These are phyloP conservation scores for Leptoclinus maculatus DNA, from an alignment of 2,797 vertebrate genomes.

Conservation along the genomic window DNA sequence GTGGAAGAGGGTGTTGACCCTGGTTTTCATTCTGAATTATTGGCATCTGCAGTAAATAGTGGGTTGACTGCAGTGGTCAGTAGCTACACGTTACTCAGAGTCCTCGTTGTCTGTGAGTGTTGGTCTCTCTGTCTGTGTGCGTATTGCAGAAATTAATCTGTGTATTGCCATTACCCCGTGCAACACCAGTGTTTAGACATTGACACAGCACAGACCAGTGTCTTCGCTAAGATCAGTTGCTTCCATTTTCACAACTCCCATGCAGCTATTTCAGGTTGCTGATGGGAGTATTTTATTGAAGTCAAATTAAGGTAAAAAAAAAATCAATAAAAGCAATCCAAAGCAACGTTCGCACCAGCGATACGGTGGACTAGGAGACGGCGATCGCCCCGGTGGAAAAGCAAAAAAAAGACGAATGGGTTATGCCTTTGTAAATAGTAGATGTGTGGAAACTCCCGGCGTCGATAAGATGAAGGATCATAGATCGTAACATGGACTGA, in stretches of 20 bases:
- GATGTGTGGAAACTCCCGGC: slow-evolving; percentile 34
- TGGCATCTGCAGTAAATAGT: slow-evolving; percentile 42
- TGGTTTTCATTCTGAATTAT: slow-evolving; percentile 49
- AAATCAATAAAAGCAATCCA: slow-evolving; percentile 51
- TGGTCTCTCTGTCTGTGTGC: slow-evolving; percentile 47
- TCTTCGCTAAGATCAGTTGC: slow-evolving; percentile 53
- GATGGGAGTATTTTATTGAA: slow-evolving; percentile 23
- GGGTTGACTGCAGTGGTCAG: slow-evolving; percentile 56
- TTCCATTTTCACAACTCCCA: slow-evolving; percentile 45
- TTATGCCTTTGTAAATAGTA: slow-evolving; percentile 57
- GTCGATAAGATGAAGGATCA: slow-evolving; percentile 50
- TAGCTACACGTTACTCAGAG: slow-evolving; percentile 41
- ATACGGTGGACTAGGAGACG: slow-evolving; percentile 22
- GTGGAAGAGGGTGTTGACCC: slow-evolving; percentile 45
- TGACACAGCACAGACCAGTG: slow-evolving; percentile 58
- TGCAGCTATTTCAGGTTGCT: slow-evolving; percentile 46
- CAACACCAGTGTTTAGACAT: slow-evolving; percentile 36
- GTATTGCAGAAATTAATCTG: slow-evolving; percentile 43
- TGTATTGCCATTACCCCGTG: slow-evolving; percentile 35
- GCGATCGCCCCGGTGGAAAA: slow-evolving; percentile 23
- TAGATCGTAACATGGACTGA: slow-evolving; percentile 27
- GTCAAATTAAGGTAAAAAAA: slow-evolving; percentile 1
- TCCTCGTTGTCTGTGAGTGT: slow-evolving; percentile 45
- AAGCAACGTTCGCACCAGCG: slow-evolving; percentile 61
- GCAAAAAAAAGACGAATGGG: slow-evolving; percentile 5